Percentiles rank a stretch among this genome's conserved stretches.
Conservation (phyloP, 2,888 invertebrate genomes). For the Chromoteleia sp. region DNA sequence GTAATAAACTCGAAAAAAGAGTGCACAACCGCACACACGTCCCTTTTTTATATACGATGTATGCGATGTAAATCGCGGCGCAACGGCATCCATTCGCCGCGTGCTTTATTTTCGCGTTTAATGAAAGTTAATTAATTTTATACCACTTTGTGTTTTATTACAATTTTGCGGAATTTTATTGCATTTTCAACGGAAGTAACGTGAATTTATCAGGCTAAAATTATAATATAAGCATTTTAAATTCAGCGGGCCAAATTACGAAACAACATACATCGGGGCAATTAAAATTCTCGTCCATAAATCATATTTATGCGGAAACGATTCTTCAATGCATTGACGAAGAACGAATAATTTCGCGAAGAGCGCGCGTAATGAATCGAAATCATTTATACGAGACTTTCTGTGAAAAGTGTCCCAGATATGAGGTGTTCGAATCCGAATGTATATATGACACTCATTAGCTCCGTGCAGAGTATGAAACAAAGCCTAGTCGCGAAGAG, state of each 20-base stretch:
- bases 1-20: slow-evolving; percentile 40
- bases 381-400: slow-evolving; percentile 33
- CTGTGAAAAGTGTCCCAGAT: slow-evolving; percentile 33
- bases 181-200: background rate
- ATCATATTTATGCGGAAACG: background rate
- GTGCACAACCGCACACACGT: background rate
- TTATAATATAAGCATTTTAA: no score
- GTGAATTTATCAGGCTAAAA: background rate
- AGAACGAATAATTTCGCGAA: slow-evolving; percentile 23
- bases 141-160: background rate
- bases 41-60: slow-evolving; percentile 9
- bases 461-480: slow-evolving; percentile 39
- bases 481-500: slow-evolving; percentile 41
- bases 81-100: background rate
- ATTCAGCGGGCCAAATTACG: background rate
- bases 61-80: slow-evolving; percentile 5
- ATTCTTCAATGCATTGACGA: background rate
- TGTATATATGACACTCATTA: slow-evolving; percentile 61
- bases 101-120: slow-evolving; percentile 10
- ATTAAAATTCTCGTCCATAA: background rate
- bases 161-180: slow-evolving; percentile 10
- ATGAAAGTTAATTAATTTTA: slow-evolving; percentile 20
- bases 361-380: slow-evolving; percentile 15
- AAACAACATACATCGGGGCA: background rate
- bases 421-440: slow-evolving; percentile 28